Base-by-base conservation (phyloP, 1,140 invertebrate genomes). In the Nautilus pompilius region DNA sequence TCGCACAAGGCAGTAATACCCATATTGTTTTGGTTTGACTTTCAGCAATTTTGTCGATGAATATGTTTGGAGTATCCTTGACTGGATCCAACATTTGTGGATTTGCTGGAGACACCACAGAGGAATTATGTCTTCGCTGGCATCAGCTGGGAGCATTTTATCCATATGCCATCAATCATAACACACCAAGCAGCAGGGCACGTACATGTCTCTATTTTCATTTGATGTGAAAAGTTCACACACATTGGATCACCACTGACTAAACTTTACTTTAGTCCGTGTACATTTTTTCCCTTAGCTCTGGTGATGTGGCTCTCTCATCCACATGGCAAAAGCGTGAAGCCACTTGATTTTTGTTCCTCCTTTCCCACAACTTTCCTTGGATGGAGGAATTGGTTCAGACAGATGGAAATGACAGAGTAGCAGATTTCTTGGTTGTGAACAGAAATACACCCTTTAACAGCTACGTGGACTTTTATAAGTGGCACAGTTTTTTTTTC, bases 21-120 rank as follows among this genome's bases (percentile, higher is more conserved):
- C n/a, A n/a, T n/a, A n/a, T n/a, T n/a, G n/a, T n/a, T n/a, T n/a
- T n/a, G n/a, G n/a, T n/a, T n/a, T n/a, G n/a, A n/a, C n/a, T 70
- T 75, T 24, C 67, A 77, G 77, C 51, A 30, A 80, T 82, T 5
- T 59, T 81, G 33, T 76, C 75, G 41, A 79, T 80, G 60, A 74
- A 82, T 17, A 56, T 85, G 59, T 86, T 84, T 71, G 84, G 84
- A 5, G 78, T 93, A 29, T 90, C 91, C 10, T 85, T 93, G 85
- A 89, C 93, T 79, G 93, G 93, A 1, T 90, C 92, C 3, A 93
- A 96, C 80, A 94, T 96, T 67, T 96, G 93, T 83, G 93, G 93
- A 1, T 96, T 95, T 81, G 86, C 86, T 71, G 88, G 87, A 3
- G 89, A 93, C 75, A 89, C 92, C 1, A 93, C 90, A 0, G 76